Conservation (phyloP, 2,888 invertebrate species). For the Acanthococcus lagerstroemiae region DNA sequence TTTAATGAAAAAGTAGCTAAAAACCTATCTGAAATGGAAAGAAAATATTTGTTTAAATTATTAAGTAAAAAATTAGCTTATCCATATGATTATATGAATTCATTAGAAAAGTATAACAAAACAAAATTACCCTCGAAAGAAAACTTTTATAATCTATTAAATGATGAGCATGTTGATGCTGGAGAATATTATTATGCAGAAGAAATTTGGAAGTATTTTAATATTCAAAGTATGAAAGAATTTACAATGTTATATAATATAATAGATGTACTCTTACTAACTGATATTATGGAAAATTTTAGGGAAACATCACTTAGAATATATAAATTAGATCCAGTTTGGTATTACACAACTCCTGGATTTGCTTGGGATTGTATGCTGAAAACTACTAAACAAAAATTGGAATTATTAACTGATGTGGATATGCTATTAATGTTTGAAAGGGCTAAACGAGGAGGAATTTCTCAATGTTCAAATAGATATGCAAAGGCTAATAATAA, state of each 20-base stretch:
- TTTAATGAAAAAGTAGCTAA: background rate
- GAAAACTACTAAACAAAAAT: conserved; percentile 31
- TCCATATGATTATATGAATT: background rate
- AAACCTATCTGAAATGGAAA: background rate
- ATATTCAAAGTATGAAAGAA: background rate
- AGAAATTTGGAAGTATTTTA: background rate
- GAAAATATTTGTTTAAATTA: conserved; percentile 10
- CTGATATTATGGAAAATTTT: conserved; percentile 39
- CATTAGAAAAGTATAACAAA: background rate
- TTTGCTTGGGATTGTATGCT: conserved; percentile 39
- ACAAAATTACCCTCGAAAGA: conserved; percentile 4
- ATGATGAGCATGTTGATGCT: conserved; percentile 10
- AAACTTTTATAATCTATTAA: conserved; percentile 11
- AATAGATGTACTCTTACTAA: background rate
- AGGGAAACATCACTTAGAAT: conserved; percentile 38
- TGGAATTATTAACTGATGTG: no score
- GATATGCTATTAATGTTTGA: conserved; percentile 4
- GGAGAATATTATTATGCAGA: background rate
- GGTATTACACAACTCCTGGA: conserved; percentile 38
- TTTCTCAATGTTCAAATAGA: conserved; percentile 12
- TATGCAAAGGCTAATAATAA: conserved; percentile 10
- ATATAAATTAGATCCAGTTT: conserved; percentile 32
- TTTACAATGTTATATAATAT: background rate
- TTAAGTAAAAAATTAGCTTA: background rate
- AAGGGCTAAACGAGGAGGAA: conserved; percentile 2